Conservation (phyloP, 2,888 invertebrate genomes). For the Chorisops tibialis region DNA sequence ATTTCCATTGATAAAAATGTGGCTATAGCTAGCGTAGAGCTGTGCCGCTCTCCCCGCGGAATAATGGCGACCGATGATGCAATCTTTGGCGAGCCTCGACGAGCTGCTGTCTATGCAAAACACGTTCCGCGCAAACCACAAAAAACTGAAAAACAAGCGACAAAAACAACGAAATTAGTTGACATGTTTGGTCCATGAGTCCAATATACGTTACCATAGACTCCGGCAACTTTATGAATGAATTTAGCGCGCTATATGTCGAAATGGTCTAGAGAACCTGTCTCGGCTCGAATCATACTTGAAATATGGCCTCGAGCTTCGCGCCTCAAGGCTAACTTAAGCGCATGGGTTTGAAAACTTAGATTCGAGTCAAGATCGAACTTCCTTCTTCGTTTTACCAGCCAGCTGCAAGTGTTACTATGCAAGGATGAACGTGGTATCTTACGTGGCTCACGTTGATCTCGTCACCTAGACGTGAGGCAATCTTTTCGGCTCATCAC, state of each 20-base stretch:
- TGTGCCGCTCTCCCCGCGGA: neutral
- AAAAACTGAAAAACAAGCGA: neutral
- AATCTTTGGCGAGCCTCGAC: conserved; percentile 12
- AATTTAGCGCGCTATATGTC: neutral
- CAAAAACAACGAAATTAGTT: conserved; percentile 2
- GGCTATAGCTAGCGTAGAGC: neutral
- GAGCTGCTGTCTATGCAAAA: conserved; percentile 5
- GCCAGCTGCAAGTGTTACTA: neutral
- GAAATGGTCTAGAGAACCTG: neutral
- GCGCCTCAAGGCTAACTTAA: conserved; percentile 2
- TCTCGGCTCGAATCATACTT: no score
- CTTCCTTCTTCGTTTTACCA: neutral
- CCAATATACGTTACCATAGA: neutral
- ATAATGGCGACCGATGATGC: conserved; percentile 13
- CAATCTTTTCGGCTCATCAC: conserved; percentile 18
- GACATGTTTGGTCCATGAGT: conserved; percentile 5
- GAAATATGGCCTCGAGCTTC: neutral
- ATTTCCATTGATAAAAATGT: conserved; percentile 23
- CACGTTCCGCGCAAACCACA: conserved; percentile 1
- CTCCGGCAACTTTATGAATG: conserved; percentile 13
- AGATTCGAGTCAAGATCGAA: neutral
- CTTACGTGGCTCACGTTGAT: conserved; percentile 16
- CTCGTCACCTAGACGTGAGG: conserved; percentile 23
- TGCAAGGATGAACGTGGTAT: no score
- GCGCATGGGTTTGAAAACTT: neutral